These are phyloP conservation scores for Gonatopus flavifemur DNA, from an alignment of 1,140 invertebrate genomes.

Conservation along the genomic window DNA sequence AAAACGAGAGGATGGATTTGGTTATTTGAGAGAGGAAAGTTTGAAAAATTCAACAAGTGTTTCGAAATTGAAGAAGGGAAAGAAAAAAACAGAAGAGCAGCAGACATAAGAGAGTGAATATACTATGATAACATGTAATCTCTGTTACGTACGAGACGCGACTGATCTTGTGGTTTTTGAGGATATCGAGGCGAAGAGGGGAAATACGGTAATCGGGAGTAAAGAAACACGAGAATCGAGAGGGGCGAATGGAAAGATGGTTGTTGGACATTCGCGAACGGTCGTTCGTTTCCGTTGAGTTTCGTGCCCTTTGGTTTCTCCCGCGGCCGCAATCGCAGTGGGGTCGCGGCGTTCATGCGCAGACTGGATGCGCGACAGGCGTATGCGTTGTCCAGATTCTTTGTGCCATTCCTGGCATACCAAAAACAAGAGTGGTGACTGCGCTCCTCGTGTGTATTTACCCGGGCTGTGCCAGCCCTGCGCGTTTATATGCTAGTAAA, in stretches of 20 bases:
- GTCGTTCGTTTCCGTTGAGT: conserved; percentile 24
- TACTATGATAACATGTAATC: conserved; percentile 19
- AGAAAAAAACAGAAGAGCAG: conserved; percentile 10
- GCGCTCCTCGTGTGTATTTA: conserved; percentile 74
- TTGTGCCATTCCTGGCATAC: conserved; percentile 93
- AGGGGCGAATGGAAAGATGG: conserved; percentile 27
- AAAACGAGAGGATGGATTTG: too few species aligned
- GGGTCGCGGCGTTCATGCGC: conserved; percentile 77
- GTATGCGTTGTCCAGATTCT: conserved; percentile 90
- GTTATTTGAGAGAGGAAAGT: too few species aligned
- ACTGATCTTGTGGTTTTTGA: conserved; percentile 30
- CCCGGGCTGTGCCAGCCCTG: conserved; percentile 57
- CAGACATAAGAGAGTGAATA: conserved; percentile 14
- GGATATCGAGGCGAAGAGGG: conserved; percentile 17
- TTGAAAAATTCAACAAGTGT: conserved; percentile 56
- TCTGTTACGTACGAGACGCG: conserved; percentile 35
- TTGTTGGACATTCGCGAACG: conserved; percentile 38
- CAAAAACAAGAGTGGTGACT: conserved; percentile 80
- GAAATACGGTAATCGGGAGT: conserved; percentile 6
- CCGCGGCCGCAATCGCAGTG: conserved; percentile 64
- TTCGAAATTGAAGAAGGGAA: conserved; percentile 12
- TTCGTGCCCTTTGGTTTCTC: conserved; percentile 57
- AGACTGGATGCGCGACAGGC: conserved; percentile 76
- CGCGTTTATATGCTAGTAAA: conserved; percentile 37
- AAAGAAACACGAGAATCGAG: conserved; percentile 7